Conservation (phyloP, 2,113 vertebrate genomes). For the Anolis sagrei region DNA sequence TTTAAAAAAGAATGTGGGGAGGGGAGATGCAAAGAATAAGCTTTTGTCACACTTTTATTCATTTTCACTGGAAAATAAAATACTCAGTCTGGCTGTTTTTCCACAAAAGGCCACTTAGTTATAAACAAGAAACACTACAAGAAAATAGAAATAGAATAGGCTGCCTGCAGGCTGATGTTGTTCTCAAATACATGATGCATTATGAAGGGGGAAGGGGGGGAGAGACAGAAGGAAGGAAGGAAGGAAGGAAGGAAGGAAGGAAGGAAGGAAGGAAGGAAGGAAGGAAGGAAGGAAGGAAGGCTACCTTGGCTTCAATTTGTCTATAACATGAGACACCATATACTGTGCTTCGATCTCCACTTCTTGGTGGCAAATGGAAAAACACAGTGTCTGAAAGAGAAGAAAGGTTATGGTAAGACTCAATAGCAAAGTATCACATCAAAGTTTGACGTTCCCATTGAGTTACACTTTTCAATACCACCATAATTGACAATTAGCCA, state of each 20-base stretch:
- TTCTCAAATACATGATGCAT: not conserved
- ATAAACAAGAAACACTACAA: not conserved
- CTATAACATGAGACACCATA: conserved; percentile 97
- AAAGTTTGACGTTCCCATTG: not conserved
- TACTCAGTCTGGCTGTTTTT: not conserved
- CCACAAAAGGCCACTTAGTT: not conserved
- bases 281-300: not conserved
- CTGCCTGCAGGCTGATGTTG: not conserved
- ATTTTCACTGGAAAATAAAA: not conserved
- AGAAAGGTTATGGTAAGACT: not conserved
- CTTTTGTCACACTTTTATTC: conserved; percentile 21
- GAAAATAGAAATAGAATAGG: not conserved
- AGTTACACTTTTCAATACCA: not conserved
- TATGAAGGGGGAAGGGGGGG: not conserved
- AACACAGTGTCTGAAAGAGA: conserved; percentile 88
- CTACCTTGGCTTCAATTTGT: conserved; percentile 99
- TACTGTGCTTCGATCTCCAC: conserved; percentile 85
- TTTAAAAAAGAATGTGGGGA: conserved; percentile 26
- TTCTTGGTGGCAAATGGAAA: conserved; percentile 93
- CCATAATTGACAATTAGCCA: not conserved
- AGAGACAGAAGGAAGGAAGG: not conserved
- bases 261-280: not conserved
- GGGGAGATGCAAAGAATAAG: conserved; percentile 23
- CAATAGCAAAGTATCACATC: not conserved
- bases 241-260: not conserved